These are phyloP conservation scores for Lochmaea crataegi DNA, from an alignment of 2,888 invertebrate species.

Conservation along the genomic window DNA sequence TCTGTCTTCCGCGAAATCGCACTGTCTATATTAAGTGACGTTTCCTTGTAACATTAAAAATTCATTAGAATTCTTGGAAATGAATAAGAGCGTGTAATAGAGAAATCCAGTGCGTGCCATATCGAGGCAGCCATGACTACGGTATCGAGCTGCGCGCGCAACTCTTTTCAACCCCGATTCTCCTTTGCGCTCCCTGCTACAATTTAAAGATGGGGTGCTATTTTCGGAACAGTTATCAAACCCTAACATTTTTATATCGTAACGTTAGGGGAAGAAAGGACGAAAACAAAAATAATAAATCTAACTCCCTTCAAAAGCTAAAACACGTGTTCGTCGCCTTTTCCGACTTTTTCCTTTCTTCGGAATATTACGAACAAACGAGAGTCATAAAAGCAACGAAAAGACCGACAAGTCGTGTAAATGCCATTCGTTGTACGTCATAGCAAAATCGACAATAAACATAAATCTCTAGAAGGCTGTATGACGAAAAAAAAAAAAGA, in stretches of 20 bases:
- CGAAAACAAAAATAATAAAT: background rate
- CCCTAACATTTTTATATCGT: background rate
- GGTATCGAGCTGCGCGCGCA: constrained; percentile 38
- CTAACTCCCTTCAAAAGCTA: background rate
- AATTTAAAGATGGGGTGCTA: constrained; percentile 23
- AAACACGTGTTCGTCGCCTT: no score
- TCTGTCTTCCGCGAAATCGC: background rate
- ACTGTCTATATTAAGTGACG: constrained; percentile 30
- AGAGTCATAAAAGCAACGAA: no score
- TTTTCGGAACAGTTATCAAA: constrained; percentile 17
- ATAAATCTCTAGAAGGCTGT: no score
- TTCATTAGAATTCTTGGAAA: constrained; percentile 40
- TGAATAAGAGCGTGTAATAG: constrained; percentile 42
- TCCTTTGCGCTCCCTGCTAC: constrained; percentile 39
- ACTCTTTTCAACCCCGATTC: constrained; percentile 24
- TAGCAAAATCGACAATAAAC: no score
- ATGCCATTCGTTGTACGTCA: no score
- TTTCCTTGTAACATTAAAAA: constrained; percentile 36
- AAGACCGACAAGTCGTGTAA: no score
- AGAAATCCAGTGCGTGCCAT: constrained; percentile 44
- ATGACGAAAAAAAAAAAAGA: no score
- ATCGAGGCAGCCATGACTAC: constrained; percentile 50
- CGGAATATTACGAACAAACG: no score
- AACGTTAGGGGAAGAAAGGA: no score
- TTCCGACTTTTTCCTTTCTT: no score